phyloP scores from a whole-genome alignment of 2,888 invertebrate genomes.

The Stenchaetothrips biformis region DNA sequence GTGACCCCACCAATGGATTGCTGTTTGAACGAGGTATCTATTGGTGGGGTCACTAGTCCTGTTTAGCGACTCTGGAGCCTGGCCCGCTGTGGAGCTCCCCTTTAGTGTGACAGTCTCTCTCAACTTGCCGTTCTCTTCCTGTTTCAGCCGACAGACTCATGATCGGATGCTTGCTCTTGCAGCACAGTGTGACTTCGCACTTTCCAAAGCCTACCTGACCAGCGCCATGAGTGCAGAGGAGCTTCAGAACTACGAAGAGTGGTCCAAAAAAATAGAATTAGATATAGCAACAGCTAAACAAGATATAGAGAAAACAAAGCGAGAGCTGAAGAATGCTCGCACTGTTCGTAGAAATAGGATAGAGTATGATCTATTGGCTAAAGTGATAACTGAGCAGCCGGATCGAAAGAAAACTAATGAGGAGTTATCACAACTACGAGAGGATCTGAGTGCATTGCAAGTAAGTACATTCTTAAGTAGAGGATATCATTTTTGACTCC shows the following conservation, averaged over 20 bases:
- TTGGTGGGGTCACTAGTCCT: no score
- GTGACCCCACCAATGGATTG: no score
- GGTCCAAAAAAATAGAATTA: slow-evolving; percentile 66
- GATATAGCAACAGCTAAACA: slow-evolving; percentile 73
- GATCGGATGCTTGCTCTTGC: slow-evolving; percentile 78
- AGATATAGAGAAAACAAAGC: slow-evolving; percentile 77
- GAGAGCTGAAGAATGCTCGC: slow-evolving; percentile 74
- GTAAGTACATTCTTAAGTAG: slow-evolving; percentile 39
- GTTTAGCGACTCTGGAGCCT: no score
- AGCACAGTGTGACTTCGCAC: slow-evolving; percentile 82
- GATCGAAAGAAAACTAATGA: slow-evolving; percentile 74
- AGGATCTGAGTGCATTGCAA: slow-evolving; percentile 63
- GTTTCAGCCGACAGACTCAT: slow-evolving; percentile 60
- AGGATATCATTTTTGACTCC: slow-evolving; percentile 24
- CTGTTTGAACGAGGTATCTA: no score
- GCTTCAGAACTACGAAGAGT: slow-evolving; percentile 68
- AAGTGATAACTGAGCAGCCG: slow-evolving; percentile 84
- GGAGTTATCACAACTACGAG: slow-evolving; percentile 62
- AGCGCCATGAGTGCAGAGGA: slow-evolving; percentile 80
- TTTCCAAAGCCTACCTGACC: slow-evolving; percentile 73
- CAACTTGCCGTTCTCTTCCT: no score
- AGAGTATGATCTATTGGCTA: slow-evolving; percentile 89
- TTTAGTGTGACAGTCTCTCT: no score
- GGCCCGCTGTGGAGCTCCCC: no score
- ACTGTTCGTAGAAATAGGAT: slow-evolving; percentile 82